Conservation (phyloP, 1,140 invertebrate genomes). For the Odontomachus brunneus region DNA sequence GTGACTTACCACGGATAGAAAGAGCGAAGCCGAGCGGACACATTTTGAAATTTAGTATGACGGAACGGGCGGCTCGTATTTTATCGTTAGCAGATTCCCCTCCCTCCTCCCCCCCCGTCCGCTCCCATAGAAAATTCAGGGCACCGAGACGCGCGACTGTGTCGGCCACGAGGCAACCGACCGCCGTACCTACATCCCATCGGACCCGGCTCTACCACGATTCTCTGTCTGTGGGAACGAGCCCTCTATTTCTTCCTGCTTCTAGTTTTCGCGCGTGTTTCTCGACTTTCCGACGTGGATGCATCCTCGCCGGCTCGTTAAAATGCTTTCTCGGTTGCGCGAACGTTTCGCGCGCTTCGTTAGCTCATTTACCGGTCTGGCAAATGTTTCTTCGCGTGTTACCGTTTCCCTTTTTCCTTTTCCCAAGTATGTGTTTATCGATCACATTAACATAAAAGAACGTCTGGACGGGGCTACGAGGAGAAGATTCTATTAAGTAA, state of each 20-base stretch:
- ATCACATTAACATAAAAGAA: too few species aligned
- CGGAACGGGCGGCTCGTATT: conserved; percentile 53
- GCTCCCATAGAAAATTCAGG: conserved; percentile 62
- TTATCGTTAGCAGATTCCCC: conserved; percentile 66
- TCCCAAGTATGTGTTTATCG: not conserved
- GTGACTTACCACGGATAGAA: conserved; percentile 32
- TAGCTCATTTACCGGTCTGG: not conserved
- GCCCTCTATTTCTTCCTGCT: not conserved
- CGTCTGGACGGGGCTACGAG: too few species aligned
- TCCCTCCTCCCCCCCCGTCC: too few species aligned
- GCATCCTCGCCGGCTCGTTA: not conserved
- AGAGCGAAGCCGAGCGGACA: conserved; percentile 34
- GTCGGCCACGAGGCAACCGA: conserved; percentile 12
- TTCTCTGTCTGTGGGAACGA: conserved; percentile 32
- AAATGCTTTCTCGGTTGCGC: not conserved
- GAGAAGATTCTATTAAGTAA: too few species aligned
- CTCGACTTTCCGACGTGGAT: conserved; percentile 18
- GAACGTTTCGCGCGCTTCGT: not conserved
- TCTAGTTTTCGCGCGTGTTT: conserved; percentile 37
- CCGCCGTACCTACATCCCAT: conserved; percentile 44
- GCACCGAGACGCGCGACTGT: conserved; percentile 28
- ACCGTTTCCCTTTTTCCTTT: not conserved
- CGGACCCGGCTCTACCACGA: not conserved
- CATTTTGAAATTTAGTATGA: conserved; percentile 59
- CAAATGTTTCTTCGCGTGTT: not conserved